Base-by-base conservation (phyloP, 2,888 invertebrate genomes). In the Cheilosia grossa region DNA sequence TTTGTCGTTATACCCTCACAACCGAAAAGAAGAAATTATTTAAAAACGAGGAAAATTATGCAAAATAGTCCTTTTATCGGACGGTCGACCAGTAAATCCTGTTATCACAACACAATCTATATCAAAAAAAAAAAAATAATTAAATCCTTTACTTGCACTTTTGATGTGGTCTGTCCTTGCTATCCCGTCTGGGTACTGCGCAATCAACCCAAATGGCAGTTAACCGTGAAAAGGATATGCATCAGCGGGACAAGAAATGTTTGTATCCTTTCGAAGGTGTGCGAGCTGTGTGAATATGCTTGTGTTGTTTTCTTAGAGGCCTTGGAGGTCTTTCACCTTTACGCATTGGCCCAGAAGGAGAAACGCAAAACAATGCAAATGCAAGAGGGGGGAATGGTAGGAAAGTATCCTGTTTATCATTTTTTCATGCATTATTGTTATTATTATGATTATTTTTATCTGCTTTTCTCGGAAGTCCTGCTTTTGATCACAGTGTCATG, bases 91-190 rank as follows among this genome's bases (percentile, higher is more conserved):
- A 85, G 85, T 63, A 85, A 85, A 82, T 85, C 85, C 85, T 85
- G 85, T 85, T 85, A 85, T 85, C 85, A 75, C 30, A 61, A 85
- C 81, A 85, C 85, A 67, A 85, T 85, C 81, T 81, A 56, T 63
- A 56, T 56, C 27, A 47, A 67, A 59, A 30, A 30, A 30, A 30
- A 33, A 49, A 75, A 37, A 69, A 75, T 72, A 81, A 85, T 85
- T 81, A 85, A 85, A 85, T 77, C 81, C 85, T 77, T 85, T 85
- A 40, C 81, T 72, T 72, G 66, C 37, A 70, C 69, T 80, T 66
- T 42, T 33, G 69, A 44, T 81, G 40, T 56, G 27, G 30, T 44
- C 4, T 44, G 44, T 66, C 58, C 59, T 49, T 49, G 19, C 49
- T 72, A 44, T 85, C 67, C 85, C 85, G 44, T 67, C 66, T 66